Percentiles rank a stretch among this genome's conserved stretches.
phyloP scores from a whole-genome alignment of 1,140 invertebrate species.

The Oreohelix idahoensis region DNA sequence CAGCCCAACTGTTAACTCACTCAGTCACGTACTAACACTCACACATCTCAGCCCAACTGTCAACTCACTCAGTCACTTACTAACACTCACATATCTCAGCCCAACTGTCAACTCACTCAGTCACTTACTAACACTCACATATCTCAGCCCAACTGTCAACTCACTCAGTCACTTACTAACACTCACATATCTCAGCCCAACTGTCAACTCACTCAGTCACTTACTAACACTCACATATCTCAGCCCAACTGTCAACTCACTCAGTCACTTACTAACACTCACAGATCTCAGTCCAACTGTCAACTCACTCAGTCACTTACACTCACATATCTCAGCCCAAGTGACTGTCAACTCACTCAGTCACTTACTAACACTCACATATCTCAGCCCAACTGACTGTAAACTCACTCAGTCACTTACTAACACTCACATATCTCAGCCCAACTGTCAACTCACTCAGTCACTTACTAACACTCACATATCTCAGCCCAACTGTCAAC shows the following conservation, averaged over 20 bases:
- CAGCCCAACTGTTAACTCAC: no score
- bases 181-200: no score
- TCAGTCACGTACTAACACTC: no score
- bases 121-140: no score
- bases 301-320: neutral
- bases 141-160: no score
- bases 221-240: neutral
- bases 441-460: neutral
- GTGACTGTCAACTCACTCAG: neutral
- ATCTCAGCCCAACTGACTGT: neutral
- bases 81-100: no score
- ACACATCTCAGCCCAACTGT: no score
- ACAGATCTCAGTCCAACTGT: neutral
- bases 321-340: neutral
- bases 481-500: neutral
- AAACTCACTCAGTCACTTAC: neutral
- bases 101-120: no score
- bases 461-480: neutral
- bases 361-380: neutral
- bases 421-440: neutral
- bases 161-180: no score
- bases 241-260: neutral
- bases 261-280: neutral
- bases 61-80: no score
- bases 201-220: no score